Evolutionary conservation across 2,888 invertebrate genomes (phyloP).

Genomic region (Mythimna pallens): DNA sequence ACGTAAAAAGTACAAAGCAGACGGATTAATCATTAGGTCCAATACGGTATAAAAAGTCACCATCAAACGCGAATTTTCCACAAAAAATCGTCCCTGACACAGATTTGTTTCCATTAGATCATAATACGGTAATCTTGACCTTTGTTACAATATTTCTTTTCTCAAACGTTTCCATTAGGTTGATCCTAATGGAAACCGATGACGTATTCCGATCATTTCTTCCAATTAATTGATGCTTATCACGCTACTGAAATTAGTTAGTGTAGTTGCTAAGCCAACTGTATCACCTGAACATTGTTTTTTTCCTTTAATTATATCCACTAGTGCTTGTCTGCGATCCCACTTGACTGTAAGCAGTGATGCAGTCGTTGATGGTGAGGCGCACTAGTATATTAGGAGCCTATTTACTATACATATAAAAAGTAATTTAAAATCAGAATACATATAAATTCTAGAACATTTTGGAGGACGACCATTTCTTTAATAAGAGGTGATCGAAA

Average conservation of each 20-base stretch:
- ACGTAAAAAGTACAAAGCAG: too few relatives aligned
- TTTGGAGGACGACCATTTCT: not conserved
- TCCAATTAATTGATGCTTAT: conserved; percentile 57
- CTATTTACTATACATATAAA: too few relatives aligned
- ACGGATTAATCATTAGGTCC: not conserved
- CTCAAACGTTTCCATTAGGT: conserved; percentile 32
- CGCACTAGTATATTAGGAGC: too few relatives aligned
- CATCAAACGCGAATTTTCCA: not conserved
- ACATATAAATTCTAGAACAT: not conserved
- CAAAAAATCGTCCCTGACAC: conserved; percentile 53
- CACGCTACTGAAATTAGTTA: conserved; percentile 54
- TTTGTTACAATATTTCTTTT: conserved; percentile 48
- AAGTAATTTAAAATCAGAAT: too few relatives aligned
- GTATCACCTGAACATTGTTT: not conserved
- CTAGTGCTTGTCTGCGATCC: too few relatives aligned
- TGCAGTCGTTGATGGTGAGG: too few relatives aligned
- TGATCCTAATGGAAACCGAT: conserved; percentile 60
- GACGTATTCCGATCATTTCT: conserved; percentile 57
- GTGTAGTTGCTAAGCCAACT: conserved; percentile 11
- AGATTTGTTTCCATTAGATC: conserved; percentile 34
- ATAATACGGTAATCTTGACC: conserved; percentile 49
- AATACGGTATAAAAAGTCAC: not conserved
- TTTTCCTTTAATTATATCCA: too few relatives aligned
- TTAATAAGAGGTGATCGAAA: too few relatives aligned
- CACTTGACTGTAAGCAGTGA: too few relatives aligned